Percentiles rank a stretch among this genome's conserved stretches.
Evolutionary conservation across 2,888 invertebrate genomes (phyloP).

Genomic region (Drosophila trichaetosa): DNA sequence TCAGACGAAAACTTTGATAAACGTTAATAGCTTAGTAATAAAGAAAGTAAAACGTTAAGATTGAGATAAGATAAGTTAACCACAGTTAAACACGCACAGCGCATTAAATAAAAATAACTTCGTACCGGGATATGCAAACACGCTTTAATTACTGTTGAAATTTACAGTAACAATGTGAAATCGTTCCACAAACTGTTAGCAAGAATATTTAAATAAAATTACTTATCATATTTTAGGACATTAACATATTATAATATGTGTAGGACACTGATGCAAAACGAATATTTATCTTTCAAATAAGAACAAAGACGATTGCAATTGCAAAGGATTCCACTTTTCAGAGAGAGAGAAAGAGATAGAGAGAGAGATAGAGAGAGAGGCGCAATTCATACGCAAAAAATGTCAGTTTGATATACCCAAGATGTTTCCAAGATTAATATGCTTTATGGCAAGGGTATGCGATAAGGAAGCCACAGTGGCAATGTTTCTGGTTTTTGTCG

Average conservation of each 20-base stretch:
- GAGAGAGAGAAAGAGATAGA: too few relatives aligned
- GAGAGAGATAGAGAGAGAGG: too few relatives aligned
- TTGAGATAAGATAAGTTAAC: not conserved
- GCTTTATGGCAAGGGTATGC: slow-evolving; percentile 35
- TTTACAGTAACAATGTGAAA: not conserved
- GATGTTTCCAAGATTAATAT: slow-evolving; percentile 5
- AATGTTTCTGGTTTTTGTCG: slow-evolving; percentile 49
- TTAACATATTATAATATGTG: not conserved
- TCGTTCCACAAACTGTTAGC: not conserved
- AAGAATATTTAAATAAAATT: not conserved
- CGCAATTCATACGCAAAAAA: not conserved
- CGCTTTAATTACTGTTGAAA: not conserved
- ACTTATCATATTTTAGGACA: not conserved
- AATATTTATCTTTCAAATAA: not conserved
- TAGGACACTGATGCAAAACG: not conserved
- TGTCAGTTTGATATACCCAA: slow-evolving; percentile 2
- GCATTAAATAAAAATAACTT: not conserved
- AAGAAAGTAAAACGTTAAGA: not conserved
- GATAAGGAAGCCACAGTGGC: slow-evolving; percentile 41
- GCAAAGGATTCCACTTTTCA: not conserved
- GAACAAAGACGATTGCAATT: not conserved
- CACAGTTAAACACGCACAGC: too few relatives aligned
- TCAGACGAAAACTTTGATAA: not conserved
- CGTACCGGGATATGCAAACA: not conserved
- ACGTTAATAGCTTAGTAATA: not conserved